Conservation (phyloP, 2,888 invertebrate genomes). For the Dynastes grantii region DNA sequence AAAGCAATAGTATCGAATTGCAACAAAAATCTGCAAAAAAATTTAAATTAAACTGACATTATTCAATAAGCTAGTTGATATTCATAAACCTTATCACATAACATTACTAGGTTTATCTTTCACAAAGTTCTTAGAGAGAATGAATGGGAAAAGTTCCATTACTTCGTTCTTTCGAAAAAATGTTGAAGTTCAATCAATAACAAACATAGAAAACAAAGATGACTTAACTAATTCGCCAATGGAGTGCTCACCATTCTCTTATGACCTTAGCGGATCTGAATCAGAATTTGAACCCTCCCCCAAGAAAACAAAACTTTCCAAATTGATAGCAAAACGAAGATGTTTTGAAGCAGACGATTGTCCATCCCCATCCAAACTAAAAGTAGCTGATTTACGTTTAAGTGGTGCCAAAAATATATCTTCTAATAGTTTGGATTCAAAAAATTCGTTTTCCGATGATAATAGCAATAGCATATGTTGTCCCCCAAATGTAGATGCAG, state of each 20-base stretch:
- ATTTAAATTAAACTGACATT: too few relatives aligned
- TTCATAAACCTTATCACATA: slow-evolving; percentile 84
- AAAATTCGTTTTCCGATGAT: slow-evolving; percentile 49
- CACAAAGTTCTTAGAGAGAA: slow-evolving; percentile 85
- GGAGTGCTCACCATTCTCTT: slow-evolving; percentile 60
- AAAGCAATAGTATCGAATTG: slow-evolving; percentile 65
- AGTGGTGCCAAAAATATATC: slow-evolving; percentile 63
- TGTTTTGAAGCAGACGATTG: slow-evolving; percentile 71
- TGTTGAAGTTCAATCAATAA: slow-evolving; percentile 84
- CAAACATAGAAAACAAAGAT: slow-evolving; percentile 75
- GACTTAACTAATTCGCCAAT: slow-evolving; percentile 52
- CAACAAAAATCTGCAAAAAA: slow-evolving; percentile 75
- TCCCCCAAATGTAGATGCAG: slow-evolving; percentile 79
- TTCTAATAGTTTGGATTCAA: slow-evolving; percentile 19
- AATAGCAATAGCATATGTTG: slow-evolving; percentile 66
- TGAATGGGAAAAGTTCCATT: slow-evolving; percentile 80
- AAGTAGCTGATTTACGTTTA: slow-evolving; percentile 78
- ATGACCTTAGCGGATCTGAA: slow-evolving; percentile 75
- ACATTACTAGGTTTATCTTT: slow-evolving; percentile 87
- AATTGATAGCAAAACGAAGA: slow-evolving; percentile 72
- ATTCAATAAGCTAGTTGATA: slow-evolving; percentile 82
- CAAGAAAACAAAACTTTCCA: slow-evolving; percentile 77
- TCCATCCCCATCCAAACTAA: slow-evolving; percentile 80
- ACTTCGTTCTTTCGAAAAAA: slow-evolving; percentile 84
- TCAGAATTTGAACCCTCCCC: slow-evolving; percentile 83